Conservation (phyloP, 2,888 invertebrate species). For the Tenthredo distinguenda region DNA sequence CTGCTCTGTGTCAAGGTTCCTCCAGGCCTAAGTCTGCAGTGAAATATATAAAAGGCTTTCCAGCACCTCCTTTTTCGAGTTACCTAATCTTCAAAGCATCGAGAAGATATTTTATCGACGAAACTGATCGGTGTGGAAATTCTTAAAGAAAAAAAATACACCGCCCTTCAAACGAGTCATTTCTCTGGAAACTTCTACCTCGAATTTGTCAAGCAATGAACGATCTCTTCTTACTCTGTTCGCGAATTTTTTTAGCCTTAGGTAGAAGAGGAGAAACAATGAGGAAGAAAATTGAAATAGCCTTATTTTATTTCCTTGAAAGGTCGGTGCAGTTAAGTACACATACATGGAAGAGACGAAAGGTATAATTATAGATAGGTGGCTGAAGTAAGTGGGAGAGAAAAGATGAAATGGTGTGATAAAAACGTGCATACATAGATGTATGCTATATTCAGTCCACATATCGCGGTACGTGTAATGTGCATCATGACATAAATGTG, state of each 20-base stretch:
- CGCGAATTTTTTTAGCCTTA: neutral
- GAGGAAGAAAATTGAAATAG: neutral
- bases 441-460: neutral
- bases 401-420: constrained; percentile 37
- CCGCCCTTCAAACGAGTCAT: neutral
- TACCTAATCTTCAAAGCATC: neutral
- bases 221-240: neutral
- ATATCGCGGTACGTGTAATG: neutral
- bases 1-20: constrained; percentile 33
- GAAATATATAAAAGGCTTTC: constrained; percentile 5
- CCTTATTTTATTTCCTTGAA: neutral
- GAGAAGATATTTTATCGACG: neutral
- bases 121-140: neutral
- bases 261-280: neutral
- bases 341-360: neutral
- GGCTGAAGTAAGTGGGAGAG: neutral
- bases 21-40: neutral
- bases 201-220: neutral
- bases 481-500: constrained; percentile 42
- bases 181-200: neutral
- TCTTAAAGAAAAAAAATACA: neutral
- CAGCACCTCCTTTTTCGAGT: neutral
- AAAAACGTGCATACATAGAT: constrained; percentile 7
- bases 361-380: neutral
- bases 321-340: neutral